phyloP scores from a whole-genome alignment of 2,113 vertebrate species.

The Lonchura striata region DNA sequence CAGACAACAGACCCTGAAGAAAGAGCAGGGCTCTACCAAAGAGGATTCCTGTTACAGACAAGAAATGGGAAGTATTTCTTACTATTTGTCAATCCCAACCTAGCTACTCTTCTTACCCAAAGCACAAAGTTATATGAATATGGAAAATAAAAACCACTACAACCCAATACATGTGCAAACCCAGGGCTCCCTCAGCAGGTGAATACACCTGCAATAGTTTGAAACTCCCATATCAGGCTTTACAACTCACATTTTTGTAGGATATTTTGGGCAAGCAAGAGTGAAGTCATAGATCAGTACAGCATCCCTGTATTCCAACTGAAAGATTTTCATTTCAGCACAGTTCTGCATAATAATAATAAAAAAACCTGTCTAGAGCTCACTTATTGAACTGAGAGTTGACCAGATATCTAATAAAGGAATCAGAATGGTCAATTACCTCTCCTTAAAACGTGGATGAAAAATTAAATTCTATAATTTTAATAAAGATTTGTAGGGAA shows the following conservation, averaged over 20 bases:
- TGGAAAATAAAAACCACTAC: background rate
- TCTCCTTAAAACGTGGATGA: too few relatives aligned
- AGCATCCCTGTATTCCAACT: background rate
- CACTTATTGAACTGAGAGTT: background rate
- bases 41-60: background rate
- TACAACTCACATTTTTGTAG: accelerated
- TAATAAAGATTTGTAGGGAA: too few relatives aligned
- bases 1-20: background rate
- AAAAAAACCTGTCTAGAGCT: background rate
- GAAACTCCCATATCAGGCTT: background rate
- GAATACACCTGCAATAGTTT: background rate
- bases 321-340: background rate
- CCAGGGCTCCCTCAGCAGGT: background rate
- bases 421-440: background rate
- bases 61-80: background rate
- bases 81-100: background rate
- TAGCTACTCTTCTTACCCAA: background rate
- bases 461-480: too few relatives aligned
- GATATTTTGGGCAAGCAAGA: background rate
- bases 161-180: background rate
- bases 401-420: background rate
- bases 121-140: background rate
- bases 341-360: background rate
- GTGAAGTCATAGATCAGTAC: background rate
- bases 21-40: background rate